Base-by-base conservation (phyloP, 2,888 invertebrate species). In the Luperina nickerlii region DNA sequence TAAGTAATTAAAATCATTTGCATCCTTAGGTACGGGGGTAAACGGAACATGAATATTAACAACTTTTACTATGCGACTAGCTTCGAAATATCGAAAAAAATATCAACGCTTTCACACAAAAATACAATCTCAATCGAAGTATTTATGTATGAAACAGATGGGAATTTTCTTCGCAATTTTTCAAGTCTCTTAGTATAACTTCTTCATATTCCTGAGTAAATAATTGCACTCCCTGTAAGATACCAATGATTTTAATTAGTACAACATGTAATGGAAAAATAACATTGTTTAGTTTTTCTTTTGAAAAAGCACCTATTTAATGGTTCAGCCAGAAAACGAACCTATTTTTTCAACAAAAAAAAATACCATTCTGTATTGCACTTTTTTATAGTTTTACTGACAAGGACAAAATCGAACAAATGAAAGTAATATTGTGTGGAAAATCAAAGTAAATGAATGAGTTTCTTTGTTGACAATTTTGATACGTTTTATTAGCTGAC, bases 1-100 rank as follows among this genome's bases (percentile, higher is more conserved):
- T 18, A 18, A 8, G 27, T 42, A n/a, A 48, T 70, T 8, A 24
- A 51, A 79, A 42, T 70, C 7, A 70, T 79, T 78, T 42, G 69
- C 2, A 62, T 42, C 2, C 1, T 51, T 32, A 32, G 32, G 32
- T 32, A 8, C 42, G n/a, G 8, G 24, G 15, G 4, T 62, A 5
- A 20, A n/a, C 42, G n/a, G 20, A 3, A 62, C 20, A 42, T 8
- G 11, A 78, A 79, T 62, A 62, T 79, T n/a, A 42, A 45, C 3
- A 62, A 62, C 3, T 79, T 62, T 62, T 51, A 7, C 7, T 6
- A 38, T 38, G 38, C 6, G 38, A 38, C 38, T 6, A 38, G 6
- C 38, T 38, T 38, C 38, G 0, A 38, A 38, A 38, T 38, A 38
- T 38, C 38, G 38, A 38, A 38, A 38, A 38, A 38, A 38, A 5